Percentiles rank a stretch among this genome's conserved stretches.
Evolutionary conservation across 2,888 invertebrate genomes (phyloP).

Genomic region (Beris morrisii): DNA sequence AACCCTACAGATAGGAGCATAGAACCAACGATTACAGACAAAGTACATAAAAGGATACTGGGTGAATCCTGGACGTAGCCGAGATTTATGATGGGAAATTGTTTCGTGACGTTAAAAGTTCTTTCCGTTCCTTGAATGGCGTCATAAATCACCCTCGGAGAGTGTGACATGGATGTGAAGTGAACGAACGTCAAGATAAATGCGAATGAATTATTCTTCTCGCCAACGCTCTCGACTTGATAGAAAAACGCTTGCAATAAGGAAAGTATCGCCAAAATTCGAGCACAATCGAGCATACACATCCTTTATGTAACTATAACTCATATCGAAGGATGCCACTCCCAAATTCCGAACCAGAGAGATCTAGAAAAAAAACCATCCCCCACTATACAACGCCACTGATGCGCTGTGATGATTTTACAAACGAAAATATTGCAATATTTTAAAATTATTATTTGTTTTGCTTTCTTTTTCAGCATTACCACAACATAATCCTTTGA

Average conservation of each 20-base stretch:
- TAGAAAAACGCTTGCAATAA: neutral
- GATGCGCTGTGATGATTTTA: slow-evolving; percentile 9
- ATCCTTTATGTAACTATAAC: slow-evolving; percentile 7
- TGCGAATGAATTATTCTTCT: slow-evolving; percentile 31
- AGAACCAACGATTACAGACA: neutral
- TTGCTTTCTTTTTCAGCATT: slow-evolving; percentile 47
- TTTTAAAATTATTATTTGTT: slow-evolving; percentile 7
- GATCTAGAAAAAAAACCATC: neutral
- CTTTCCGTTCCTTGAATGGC: slow-evolving; percentile 34
- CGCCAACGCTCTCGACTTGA: slow-evolving; percentile 9
- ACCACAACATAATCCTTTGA: slow-evolving; percentile 54
- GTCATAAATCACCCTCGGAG: slow-evolving; percentile 35
- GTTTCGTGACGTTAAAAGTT: slow-evolving; percentile 37
- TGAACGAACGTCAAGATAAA: slow-evolving; percentile 33
- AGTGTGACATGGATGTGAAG: slow-evolving; percentile 36
- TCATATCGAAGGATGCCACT: neutral
- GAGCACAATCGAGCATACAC: neutral
- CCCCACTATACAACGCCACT: neutral
- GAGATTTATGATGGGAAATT: slow-evolving; percentile 39
- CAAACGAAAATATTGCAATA: slow-evolving; percentile 31
- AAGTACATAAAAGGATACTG: slow-evolving; percentile 22
- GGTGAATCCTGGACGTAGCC: slow-evolving; percentile 11
- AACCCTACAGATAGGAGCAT: too few relatives aligned
- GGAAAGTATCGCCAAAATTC: neutral
- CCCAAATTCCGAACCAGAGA: neutral